phyloP scores from a whole-genome alignment of 30 jellyfish, hydroid and myxozoan genomes.

The Aurelia aurita region DNA sequence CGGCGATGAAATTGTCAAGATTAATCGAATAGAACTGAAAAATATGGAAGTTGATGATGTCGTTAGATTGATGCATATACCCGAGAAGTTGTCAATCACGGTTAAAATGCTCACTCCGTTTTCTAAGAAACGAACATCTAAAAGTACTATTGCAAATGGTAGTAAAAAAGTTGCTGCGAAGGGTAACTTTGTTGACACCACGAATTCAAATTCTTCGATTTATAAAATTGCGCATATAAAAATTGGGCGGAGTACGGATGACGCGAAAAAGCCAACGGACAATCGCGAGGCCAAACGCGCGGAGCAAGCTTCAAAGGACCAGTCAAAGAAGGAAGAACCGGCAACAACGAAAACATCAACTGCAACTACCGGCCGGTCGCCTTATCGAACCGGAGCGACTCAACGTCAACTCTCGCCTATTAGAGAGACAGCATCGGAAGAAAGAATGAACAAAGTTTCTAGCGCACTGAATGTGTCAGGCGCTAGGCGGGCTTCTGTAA shows the following conservation, averaged over 20 bases:
- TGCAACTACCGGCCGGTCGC: conserved; percentile 52
- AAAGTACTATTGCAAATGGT: conserved; percentile 72
- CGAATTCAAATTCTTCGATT: conserved; percentile 41
- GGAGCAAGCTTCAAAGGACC: conserved; percentile 35
- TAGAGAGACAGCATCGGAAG: conserved; percentile 72
- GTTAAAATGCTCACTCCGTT: conserved; percentile 89
- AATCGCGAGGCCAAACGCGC: conserved; percentile 19
- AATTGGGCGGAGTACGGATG: conserved; percentile 63
- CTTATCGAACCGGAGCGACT: conserved; percentile 68
- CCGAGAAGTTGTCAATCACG: conserved; percentile 84
- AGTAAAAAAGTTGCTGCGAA: conserved; percentile 11
- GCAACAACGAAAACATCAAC: conserved; percentile 5
- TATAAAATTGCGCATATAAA: conserved; percentile 87
- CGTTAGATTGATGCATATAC: conserved; percentile 85
- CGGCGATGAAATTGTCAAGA: conserved; percentile 91
- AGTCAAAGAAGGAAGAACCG: conserved; percentile 41
- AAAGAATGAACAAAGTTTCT: conserved; percentile 20
- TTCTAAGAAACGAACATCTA: conserved; percentile 80
- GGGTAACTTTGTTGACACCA: conserved; percentile 24
- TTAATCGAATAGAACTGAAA: conserved; percentile 78
- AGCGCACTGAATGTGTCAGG: conserved; percentile 55
- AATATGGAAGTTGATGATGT: conserved; percentile 87
- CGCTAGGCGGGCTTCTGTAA: conserved; percentile 58
- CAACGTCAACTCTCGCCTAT: conserved; percentile 76
- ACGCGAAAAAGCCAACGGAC: conserved; percentile 20